Conservation (phyloP, 2,113 vertebrate genomes). For the Dasypus novemcinctus region DNA sequence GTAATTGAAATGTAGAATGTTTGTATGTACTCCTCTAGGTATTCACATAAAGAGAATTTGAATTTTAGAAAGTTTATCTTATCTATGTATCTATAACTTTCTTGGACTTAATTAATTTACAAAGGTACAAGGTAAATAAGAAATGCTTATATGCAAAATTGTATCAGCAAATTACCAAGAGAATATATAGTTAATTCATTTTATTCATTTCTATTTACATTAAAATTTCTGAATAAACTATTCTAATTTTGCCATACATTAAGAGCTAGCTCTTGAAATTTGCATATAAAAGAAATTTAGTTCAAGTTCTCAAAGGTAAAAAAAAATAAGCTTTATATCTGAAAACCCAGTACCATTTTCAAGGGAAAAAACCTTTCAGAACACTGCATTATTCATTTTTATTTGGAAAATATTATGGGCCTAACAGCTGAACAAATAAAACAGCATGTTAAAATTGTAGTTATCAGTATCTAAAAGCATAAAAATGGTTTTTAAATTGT, state of each 20-base stretch:
- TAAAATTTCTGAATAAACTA: background rate
- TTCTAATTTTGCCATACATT: background rate
- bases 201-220: background rate
- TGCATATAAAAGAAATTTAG: background rate
- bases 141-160: background rate
- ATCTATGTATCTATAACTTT: background rate
- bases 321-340: background rate
- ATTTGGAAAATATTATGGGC: constrained; percentile 67
- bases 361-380: constrained; percentile 48
- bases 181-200: background rate
- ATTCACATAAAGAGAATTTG: background rate
- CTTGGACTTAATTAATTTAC: background rate
- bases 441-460: constrained; percentile 61
- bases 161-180: background rate
- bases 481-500: constrained; percentile 55
- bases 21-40: background rate
- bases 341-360: constrained; percentile 20
- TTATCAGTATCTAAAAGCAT: constrained; percentile 56
- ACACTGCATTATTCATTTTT: constrained; percentile 71
- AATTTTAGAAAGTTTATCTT: background rate
- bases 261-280: background rate
- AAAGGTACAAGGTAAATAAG: background rate
- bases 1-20: background rate
- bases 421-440: constrained; percentile 71
- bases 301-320: background rate